Evolutionary conservation across 2,113 vertebrate species (phyloP).

Genomic region (Xerus inauris): DNA sequence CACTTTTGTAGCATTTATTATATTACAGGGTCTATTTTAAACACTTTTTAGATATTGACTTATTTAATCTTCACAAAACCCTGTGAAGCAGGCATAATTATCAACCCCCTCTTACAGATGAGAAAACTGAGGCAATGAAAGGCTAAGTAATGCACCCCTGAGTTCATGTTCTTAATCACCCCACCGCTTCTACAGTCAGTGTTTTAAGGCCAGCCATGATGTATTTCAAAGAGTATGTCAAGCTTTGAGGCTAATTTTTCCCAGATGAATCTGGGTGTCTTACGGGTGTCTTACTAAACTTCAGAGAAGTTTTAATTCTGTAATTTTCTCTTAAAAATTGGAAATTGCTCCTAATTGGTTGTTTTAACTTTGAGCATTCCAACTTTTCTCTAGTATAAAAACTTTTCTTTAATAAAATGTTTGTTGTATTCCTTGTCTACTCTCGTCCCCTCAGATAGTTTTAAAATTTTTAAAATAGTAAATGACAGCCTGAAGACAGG

Average conservation of each 20-base stretch:
- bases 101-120: neutral
- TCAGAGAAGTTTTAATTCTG: conserved; percentile 75
- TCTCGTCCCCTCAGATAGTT: conserved; percentile 2
- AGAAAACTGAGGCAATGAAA: neutral
- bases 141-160: rapidly evolving
- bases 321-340: conserved; percentile 75
- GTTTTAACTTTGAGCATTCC: conserved; percentile 68
- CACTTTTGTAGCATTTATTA: neutral
- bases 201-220: neutral
- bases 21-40: neutral
- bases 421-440: neutral
- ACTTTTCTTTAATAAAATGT: conserved; percentile 33
- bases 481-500: neutral
- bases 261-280: conserved; percentile 73
- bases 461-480: conserved; percentile 19
- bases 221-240: conserved; percentile 64
- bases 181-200: rapidly evolving
- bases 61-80: neutral
- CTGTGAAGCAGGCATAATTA: neutral
- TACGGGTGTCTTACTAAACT: conserved; percentile 68
- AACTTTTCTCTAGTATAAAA: conserved; percentile 25
- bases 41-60: neutral
- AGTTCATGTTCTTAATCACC: neutral
- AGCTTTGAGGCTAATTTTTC: conserved; percentile 70
- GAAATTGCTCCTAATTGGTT: conserved; percentile 71